Percentiles rank a stretch among this genome's conserved stretches.
These are phyloP conservation scores for Synergus umbraculus DNA, from an alignment of 2,888 invertebrate genomes.

Conservation along the genomic window DNA sequence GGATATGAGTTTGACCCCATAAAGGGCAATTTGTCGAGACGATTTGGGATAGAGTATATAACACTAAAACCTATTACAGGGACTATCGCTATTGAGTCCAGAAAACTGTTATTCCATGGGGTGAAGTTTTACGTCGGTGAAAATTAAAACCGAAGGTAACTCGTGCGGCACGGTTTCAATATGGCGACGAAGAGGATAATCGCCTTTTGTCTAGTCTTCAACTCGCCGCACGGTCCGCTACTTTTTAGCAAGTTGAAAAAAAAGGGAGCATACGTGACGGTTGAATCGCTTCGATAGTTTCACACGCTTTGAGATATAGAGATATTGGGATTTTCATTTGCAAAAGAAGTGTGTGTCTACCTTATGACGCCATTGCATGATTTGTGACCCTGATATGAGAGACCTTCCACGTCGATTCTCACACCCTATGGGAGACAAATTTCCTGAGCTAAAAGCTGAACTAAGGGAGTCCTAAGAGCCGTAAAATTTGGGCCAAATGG, in stretches of 20 bases:
- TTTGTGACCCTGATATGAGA: background rate
- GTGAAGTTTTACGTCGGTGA: background rate
- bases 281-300: constrained; percentile 15
- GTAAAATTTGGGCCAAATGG: constrained; percentile 51
- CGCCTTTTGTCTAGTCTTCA: constrained; percentile 18
- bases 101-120: constrained; percentile 24
- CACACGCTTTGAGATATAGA: background rate
- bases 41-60: background rate
- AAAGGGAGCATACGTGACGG: background rate
- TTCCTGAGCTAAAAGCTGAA: background rate
- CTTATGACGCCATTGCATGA: background rate
- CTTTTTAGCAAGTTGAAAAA: constrained; percentile 3
- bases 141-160: constrained; percentile 19
- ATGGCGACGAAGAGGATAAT: background rate
- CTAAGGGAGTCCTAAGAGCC: constrained; percentile 38
- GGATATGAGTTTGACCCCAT: background rate
- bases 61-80: constrained; percentile 7
- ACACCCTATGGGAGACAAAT: constrained; percentile 14
- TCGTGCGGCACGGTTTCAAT: constrained; percentile 16
- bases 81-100: background rate
- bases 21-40: constrained; percentile 30
- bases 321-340: too few relatives aligned
- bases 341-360: too few relatives aligned
- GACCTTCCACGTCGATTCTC: constrained; percentile 24
- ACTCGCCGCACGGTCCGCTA: constrained; percentile 2